Conservation (phyloP, 2,888 invertebrate genomes). For the Platycheirus rosarum region DNA sequence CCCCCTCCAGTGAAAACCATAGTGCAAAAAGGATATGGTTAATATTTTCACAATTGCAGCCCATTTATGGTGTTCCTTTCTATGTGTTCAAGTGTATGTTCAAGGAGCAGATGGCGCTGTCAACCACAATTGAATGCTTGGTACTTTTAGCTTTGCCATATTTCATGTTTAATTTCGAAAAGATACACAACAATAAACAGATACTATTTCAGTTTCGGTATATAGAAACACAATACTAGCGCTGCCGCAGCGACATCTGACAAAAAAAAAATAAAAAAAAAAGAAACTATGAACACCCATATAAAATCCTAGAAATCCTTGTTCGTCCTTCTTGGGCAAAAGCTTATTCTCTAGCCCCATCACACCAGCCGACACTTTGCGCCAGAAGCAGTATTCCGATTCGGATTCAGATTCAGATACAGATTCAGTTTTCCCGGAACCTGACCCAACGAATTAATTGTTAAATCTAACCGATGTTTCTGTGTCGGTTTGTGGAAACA, state of each 20-base stretch:
- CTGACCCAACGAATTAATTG: constrained; percentile 70
- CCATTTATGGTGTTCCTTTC: not conserved
- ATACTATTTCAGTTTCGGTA: not conserved
- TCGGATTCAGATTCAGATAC: not conserved
- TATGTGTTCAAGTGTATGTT: constrained; percentile 1
- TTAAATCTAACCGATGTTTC: constrained; percentile 59
- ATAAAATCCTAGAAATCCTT: constrained; percentile 1
- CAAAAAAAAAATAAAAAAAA: constrained; percentile 20
- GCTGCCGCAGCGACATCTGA: constrained; percentile 10
- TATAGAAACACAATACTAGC: not conserved
- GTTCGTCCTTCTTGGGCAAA: constrained; percentile 6
- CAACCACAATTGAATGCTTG: constrained; percentile 65
- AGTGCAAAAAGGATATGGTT: not conserved
- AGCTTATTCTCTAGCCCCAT: constrained; percentile 13
- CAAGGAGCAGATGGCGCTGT: constrained; percentile 35
- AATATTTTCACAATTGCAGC: constrained; percentile 13
- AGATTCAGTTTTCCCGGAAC: constrained; percentile 16
- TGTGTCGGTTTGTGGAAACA: constrained; percentile 53
- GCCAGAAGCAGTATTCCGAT: constrained; percentile 14
- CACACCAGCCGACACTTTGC: not conserved
- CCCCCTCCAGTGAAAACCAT: too few relatives aligned
- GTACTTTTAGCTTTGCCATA: constrained; percentile 30
- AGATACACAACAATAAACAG: constrained; percentile 67
- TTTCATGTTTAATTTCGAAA: constrained; percentile 63
- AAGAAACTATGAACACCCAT: not conserved